Evolutionary conservation across 2,888 invertebrate species (phyloP).

Genomic region (Phaonia tiefii): DNA sequence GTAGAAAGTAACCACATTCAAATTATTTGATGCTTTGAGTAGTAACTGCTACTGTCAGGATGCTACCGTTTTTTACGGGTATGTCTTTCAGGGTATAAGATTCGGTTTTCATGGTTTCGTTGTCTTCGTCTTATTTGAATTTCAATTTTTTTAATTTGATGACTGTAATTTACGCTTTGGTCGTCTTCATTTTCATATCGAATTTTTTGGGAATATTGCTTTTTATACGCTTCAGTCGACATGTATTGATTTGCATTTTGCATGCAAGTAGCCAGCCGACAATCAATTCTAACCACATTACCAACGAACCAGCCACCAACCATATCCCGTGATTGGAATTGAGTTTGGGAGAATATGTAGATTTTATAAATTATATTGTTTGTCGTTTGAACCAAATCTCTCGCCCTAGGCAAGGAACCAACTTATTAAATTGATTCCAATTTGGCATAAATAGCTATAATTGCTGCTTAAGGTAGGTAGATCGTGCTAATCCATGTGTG

Average conservation of each 20-base stretch:
- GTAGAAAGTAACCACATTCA: constrained; percentile 60
- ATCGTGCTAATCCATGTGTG: constrained; percentile 18
- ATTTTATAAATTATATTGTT: constrained; percentile 39
- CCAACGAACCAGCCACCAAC: constrained; percentile 6
- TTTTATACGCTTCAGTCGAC: background rate
- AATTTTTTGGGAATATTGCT: constrained; percentile 44
- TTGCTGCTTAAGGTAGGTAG: background rate
- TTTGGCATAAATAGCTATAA: constrained; percentile 14
- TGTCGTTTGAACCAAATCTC: constrained; percentile 5
- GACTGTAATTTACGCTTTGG: constrained; percentile 64
- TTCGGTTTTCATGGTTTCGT: constrained; percentile 54
- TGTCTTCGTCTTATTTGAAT: constrained; percentile 62
- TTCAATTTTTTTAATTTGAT: constrained; percentile 57
- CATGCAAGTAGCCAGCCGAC: constrained; percentile 58
- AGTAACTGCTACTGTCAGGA: constrained; percentile 63
- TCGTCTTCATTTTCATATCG: constrained; percentile 43
- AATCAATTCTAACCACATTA: constrained; percentile 65
- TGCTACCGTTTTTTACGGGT: constrained; percentile 55
- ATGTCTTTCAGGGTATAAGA: too few relatives aligned
- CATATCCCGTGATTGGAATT: constrained; percentile 61
- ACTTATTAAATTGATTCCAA: constrained; percentile 14
- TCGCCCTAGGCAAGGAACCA: background rate
- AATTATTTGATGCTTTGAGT: constrained; percentile 59
- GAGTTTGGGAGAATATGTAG: constrained; percentile 14
- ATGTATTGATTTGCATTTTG: constrained; percentile 55